These are phyloP conservation scores for Antrozous pallidus DNA, from an alignment of 2,797 vertebrate species.

Conservation along the genomic window DNA sequence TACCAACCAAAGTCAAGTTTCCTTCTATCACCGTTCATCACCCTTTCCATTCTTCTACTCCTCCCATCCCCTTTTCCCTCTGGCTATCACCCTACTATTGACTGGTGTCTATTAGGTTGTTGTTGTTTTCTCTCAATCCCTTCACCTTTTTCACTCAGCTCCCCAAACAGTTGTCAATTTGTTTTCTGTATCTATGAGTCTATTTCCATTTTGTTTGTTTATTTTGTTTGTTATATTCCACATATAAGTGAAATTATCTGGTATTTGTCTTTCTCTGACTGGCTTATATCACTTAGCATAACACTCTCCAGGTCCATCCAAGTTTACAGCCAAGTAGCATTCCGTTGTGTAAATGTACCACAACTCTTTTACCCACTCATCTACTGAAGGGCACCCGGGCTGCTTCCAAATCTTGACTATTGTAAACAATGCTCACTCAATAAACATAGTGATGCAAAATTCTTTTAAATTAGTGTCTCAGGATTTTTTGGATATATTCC, in stretches of 20 bases:
- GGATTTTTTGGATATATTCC: neutral
- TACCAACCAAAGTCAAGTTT: neutral
- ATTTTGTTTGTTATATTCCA: neutral
- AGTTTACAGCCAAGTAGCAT: neutral
- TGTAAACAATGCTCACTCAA: neutral
- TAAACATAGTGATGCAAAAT: neutral
- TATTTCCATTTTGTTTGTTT: neutral
- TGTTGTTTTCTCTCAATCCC: neutral
- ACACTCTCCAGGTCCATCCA: neutral
- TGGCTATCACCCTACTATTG: neutral
- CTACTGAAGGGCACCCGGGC: neutral
- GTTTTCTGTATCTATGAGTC: neutral
- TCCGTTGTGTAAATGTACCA: neutral
- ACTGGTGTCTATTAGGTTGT: neutral
- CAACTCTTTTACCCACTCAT: neutral
- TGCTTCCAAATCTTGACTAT: neutral
- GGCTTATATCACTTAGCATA: neutral
- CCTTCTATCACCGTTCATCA: neutral
- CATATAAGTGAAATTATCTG: neutral
- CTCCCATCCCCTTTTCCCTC: neutral
- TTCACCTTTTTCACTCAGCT: neutral
- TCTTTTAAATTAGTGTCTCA: neutral
- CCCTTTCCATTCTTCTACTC: neutral
- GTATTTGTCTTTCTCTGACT: neutral
- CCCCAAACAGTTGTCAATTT: neutral